Percentiles rank a stretch among this genome's conserved stretches.
Evolutionary conservation across 1,140 invertebrate species (phyloP).

Genomic region (Sitobion miscanthi): DNA sequence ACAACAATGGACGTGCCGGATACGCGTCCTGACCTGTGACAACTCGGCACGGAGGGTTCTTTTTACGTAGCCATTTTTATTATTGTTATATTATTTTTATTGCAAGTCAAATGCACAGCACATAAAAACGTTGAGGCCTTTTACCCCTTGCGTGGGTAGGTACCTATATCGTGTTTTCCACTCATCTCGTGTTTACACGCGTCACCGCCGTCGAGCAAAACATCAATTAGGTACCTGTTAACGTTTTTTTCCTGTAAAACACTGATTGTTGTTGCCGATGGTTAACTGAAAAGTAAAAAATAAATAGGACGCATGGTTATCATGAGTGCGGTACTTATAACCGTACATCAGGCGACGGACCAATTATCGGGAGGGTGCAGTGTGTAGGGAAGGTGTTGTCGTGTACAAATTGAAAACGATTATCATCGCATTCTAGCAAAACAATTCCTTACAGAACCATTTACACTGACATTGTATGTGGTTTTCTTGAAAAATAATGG

Average conservation of each 20-base stretch:
- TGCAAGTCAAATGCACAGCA: neutral
- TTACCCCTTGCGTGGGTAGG: neutral
- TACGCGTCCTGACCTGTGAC: slow-evolving; percentile 2
- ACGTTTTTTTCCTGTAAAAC: neutral
- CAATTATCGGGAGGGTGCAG: neutral
- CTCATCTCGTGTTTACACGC: neutral
- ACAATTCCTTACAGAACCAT: neutral
- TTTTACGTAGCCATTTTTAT: neutral
- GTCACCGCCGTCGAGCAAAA: neutral
- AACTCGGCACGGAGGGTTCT: neutral
- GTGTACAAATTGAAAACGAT: neutral
- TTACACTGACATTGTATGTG: neutral
- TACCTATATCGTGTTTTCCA: neutral
- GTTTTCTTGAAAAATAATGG: neutral
- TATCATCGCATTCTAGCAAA: neutral
- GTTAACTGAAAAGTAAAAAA: neutral
- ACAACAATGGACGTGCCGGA: neutral
- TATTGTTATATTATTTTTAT: neutral
- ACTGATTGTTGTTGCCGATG: neutral
- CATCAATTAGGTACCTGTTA: neutral
- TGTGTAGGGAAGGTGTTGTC: neutral
- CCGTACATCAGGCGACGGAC: neutral
- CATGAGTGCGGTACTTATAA: neutral
- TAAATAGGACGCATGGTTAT: neutral
- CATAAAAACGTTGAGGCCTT: neutral